Evolutionary conservation across 2,797 vertebrate genomes (phyloP).

Genomic region (Bradypodion ventrale): DNA sequence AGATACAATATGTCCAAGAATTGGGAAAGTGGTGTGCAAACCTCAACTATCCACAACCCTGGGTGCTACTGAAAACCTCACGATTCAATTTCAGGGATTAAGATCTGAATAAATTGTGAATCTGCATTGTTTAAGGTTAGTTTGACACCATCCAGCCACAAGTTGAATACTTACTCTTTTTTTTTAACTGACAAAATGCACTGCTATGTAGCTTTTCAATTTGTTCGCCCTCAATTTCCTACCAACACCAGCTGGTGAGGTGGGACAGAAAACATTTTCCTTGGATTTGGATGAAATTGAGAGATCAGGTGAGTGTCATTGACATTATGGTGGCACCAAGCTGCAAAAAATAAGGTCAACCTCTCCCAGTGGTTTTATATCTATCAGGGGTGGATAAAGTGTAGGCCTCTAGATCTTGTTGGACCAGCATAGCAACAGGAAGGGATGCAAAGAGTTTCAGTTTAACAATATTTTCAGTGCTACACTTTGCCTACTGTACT

Average conservation of each 20-base stretch:
- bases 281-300: not conserved
- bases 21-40: not conserved
- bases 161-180: not conserved
- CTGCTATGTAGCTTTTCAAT: too few species aligned
- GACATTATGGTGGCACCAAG: not conserved
- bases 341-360: too few species aligned
- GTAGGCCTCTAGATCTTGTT: too few species aligned
- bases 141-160: not conserved
- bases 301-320: not conserved
- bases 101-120: too few species aligned
- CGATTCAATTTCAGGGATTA: not conserved
- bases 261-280: not conserved
- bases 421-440: not conserved
- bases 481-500: too few species aligned
- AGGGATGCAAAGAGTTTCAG: too few species aligned
- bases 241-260: not conserved
- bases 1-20: not conserved
- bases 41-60: not conserved
- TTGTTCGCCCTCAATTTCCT: too few species aligned
- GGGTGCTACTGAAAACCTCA: not conserved
- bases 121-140: too few species aligned
- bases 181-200: not conserved
- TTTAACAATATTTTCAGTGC: not conserved
- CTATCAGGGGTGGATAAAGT: not conserved
- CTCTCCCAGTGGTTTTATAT: not conserved